Percentiles rank a stretch among this genome's conserved stretches.
Conservation (phyloP, 1,140 invertebrate species). For the Probaryconus sp. region DNA sequence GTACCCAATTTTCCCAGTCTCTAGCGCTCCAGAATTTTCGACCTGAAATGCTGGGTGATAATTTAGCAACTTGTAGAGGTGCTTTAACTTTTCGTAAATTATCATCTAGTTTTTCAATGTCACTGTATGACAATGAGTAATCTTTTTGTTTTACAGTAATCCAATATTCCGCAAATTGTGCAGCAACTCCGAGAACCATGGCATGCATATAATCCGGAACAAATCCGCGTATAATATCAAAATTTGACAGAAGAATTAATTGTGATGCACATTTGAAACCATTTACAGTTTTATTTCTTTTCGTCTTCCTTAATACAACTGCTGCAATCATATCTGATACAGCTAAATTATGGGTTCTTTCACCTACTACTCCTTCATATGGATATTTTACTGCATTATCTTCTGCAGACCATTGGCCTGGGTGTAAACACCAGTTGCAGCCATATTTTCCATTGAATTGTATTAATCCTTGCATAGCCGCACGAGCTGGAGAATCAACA, state of each 20-base stretch:
- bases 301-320: conserved; percentile 3
- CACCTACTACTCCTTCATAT: conserved; percentile 17
- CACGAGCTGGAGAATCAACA: conserved; percentile 29
- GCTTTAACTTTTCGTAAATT: conserved; percentile 15
- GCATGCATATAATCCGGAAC: conserved; percentile 24
- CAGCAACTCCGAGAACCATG: conserved; percentile 16
- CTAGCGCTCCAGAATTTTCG: conserved; percentile 30
- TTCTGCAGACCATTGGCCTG: conserved; percentile 11
- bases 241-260: conserved; percentile 28
- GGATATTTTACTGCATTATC: conserved; percentile 2
- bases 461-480: conserved; percentile 38
- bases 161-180: conserved; percentile 28
- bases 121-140: conserved; percentile 1
- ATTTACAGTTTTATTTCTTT: conserved; percentile 16
- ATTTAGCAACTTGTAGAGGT: conserved; percentile 29
- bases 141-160: conserved; percentile 1
- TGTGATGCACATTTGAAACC: conserved; percentile 24
- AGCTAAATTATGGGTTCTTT: conserved; percentile 13
- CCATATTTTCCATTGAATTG: conserved; percentile 44
- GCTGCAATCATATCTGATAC: conserved; percentile 19
- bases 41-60: conserved; percentile 19
- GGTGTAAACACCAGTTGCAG: conserved; percentile 23
- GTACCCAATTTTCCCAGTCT: conserved; percentile 35
- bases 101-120: conserved; percentile 10
- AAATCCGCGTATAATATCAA: conserved; percentile 39